These are phyloP conservation scores for Prunella himalayana DNA, from an alignment of 2,113 vertebrate genomes.

Conservation along the genomic window DNA sequence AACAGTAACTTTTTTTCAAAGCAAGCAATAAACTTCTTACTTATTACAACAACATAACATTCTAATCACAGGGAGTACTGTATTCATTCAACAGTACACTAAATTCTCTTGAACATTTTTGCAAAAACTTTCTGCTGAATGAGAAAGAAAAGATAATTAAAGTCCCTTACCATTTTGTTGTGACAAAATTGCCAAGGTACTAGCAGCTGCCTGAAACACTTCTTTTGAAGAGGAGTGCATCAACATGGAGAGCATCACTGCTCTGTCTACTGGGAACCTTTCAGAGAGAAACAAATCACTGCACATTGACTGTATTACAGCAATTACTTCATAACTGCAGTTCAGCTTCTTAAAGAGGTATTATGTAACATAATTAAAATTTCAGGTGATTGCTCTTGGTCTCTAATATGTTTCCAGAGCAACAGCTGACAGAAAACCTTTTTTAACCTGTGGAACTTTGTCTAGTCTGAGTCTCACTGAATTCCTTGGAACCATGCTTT, in stretches of 20 bases:
- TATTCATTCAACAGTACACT: not conserved
- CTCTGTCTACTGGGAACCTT: conserved; percentile 87
- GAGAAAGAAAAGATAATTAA: not conserved
- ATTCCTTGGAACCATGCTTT: not conserved
- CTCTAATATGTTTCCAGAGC: not conserved
- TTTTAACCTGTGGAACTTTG: not conserved
- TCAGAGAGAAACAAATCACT: conserved; percentile 4
- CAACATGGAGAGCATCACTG: conserved; percentile 89
- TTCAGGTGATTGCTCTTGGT: not conserved
- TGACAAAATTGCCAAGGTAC: conserved; percentile 82
- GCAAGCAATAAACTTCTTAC: not conserved
- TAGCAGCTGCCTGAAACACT: conserved; percentile 86
- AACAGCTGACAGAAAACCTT: not conserved
- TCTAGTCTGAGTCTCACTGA: not conserved
- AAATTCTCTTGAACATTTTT: not conserved
- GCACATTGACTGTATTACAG: not conserved
- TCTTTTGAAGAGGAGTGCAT: conserved; percentile 84
- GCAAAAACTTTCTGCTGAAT: not conserved
- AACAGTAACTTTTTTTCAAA: not conserved
- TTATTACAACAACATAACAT: not conserved
- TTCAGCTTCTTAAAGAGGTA: not conserved
- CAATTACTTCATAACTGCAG: not conserved
- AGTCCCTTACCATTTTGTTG: conserved; percentile 79
- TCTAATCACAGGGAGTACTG: not conserved
- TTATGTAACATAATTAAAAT: not conserved